Conservation (phyloP, 2,113 vertebrate species). For the Poecile atricapillus region DNA sequence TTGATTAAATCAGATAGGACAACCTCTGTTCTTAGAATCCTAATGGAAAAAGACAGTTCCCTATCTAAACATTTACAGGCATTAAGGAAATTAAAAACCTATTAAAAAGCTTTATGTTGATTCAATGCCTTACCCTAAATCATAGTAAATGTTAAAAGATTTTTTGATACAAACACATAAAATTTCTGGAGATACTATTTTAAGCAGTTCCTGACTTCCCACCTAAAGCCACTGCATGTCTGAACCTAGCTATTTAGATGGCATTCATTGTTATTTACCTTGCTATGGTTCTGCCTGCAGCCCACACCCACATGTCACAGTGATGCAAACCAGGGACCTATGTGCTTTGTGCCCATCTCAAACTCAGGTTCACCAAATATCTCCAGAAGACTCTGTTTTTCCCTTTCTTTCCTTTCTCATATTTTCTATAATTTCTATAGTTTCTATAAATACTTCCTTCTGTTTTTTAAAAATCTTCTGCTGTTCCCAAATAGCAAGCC, state of each 20-base stretch:
- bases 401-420: neutral
- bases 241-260: neutral
- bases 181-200: neutral
- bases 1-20: neutral
- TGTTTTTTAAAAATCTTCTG: neutral
- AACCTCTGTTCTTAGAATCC: neutral
- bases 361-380: neutral
- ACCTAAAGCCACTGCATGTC: neutral
- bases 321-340: neutral
- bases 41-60: neutral
- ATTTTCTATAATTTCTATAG: neutral
- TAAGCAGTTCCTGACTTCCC: neutral
- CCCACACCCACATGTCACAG: rapidly evolving
- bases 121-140: neutral
- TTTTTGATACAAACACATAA: neutral
- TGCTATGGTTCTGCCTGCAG: neutral
- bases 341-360: neutral
- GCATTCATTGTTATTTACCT: neutral
- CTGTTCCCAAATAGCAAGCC: neutral
- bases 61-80: neutral
- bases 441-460: neutral
- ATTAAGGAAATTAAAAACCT: neutral
- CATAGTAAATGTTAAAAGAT: neutral
- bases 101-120: neutral
- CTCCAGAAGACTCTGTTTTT: neutral